phyloP scores from a whole-genome alignment of 2,113 vertebrate species.

The Poecile atricapillus region DNA sequence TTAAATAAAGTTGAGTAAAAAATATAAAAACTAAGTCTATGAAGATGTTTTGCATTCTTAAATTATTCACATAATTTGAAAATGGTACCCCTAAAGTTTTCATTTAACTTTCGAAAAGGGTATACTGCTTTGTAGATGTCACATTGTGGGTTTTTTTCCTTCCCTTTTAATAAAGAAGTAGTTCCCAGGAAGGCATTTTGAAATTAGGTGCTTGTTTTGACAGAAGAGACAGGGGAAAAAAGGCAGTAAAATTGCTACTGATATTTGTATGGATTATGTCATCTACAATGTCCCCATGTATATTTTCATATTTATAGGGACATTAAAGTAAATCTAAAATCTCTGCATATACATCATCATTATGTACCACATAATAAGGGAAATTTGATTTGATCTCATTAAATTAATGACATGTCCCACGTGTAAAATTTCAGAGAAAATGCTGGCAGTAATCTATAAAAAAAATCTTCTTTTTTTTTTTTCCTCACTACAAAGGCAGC shows the following conservation, averaged over 20 bases:
- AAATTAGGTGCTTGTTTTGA: slow-evolving; percentile 2
- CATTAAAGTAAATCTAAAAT: slow-evolving; percentile 31
- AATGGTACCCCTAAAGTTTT: neutral
- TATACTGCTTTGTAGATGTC: neutral
- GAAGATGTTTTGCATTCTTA: neutral
- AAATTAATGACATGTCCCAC: neutral
- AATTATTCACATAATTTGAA: neutral
- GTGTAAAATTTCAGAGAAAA: slow-evolving; percentile 33
- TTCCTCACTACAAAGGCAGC: neutral
- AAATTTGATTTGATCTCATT: slow-evolving; percentile 27
- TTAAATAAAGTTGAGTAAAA: neutral
- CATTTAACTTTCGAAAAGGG: neutral
- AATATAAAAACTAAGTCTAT: neutral
- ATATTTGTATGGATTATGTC: neutral
- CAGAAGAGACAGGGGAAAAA: neutral
- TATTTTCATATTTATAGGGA: slow-evolving; percentile 26
- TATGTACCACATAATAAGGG: neutral
- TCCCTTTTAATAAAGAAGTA: neutral
- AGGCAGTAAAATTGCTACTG: neutral
- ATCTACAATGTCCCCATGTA: neutral
- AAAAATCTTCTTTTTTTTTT: neutral
- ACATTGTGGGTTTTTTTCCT: neutral
- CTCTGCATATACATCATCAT: slow-evolving; percentile 26
- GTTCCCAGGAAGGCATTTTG: neutral
- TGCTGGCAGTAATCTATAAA: neutral